Base-by-base conservation (phyloP, 1,140 invertebrate genomes). In the Solenopsis fugax region DNA sequence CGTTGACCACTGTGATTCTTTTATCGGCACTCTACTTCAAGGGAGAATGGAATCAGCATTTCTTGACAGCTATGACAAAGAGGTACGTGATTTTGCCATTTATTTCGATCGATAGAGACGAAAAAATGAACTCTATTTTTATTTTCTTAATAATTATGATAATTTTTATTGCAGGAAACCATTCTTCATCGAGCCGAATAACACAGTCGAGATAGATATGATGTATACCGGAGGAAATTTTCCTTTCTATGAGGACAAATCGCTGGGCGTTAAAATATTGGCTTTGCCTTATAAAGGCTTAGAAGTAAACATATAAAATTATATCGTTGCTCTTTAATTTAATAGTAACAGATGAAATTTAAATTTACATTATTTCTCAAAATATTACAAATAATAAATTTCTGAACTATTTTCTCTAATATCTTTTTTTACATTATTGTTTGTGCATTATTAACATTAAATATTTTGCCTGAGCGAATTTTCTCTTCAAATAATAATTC, bases 1-100 rank as follows among this genome's bases (percentile, higher is more conserved):
- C 95, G 0, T 76, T 88, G 0, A 98, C 97, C 0, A 96, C 94
- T 34, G 93, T 97, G 16, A 96, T 98, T 21, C 92, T 98, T n/a
- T 96, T 97, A 10, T 98, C 97, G 88, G 97, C 97, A 0, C 93
- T 98, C 6, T 98, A 98, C 86, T 98, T 98, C 78, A 97, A 97
- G 90, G 97, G 96, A 16, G 96, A 96, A 69, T 98, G 98, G 98
- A 96, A 97, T 52, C 95, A 95, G n/a, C 96, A 96, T 64, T 98
- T 98, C 89, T 94, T 96, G 9, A 89, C 92, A 0, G 92, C 93
- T 3, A 88, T 92, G 16, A 98, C 97, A 0, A 96, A 93, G 81
- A 93, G 93, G 94, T 97, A 95, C 90, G 94, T 94, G 10, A 77
- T 18, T 60, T 85, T 56, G 56, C 50, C 16, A 52, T 80, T 62